These are phyloP conservation scores for Drosophila nigrodunni DNA, from an alignment of 1,140 invertebrate species.

Conservation along the genomic window DNA sequence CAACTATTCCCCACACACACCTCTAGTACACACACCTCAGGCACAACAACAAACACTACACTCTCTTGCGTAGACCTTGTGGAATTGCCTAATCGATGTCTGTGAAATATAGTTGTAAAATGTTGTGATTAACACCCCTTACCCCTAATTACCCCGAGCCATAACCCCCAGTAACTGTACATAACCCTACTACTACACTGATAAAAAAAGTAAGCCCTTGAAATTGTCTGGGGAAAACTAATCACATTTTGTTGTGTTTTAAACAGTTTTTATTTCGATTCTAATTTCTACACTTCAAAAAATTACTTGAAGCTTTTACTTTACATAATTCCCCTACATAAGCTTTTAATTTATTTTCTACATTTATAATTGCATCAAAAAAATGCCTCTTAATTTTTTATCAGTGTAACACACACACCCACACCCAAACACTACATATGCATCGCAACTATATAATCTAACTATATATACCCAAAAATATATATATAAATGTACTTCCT, in stretches of 20 bases:
- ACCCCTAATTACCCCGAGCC: not conserved
- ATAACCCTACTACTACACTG: constrained; percentile 24
- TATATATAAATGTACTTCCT: constrained; percentile 24
- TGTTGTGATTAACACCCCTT: constrained; percentile 57
- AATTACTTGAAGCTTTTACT: too few species aligned
- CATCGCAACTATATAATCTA: constrained; percentile 3
- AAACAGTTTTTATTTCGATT: too few species aligned
- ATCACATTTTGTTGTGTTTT: too few species aligned
- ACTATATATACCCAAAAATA: constrained; percentile 10
- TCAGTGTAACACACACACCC: not conserved
- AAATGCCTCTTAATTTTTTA: not conserved
- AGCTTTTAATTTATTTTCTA: too few species aligned
- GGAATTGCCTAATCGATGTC: constrained; percentile 47
- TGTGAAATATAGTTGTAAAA: constrained; percentile 59
- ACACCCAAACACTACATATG: constrained; percentile 9
- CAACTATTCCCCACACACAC: constrained; percentile 18
- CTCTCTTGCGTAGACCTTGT: constrained; percentile 38
- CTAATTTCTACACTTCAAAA: too few species aligned
- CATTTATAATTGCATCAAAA: too few species aligned
- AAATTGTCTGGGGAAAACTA: too few species aligned
- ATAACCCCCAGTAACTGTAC: constrained; percentile 36
- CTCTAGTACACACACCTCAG: not conserved
- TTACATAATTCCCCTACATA: too few species aligned
- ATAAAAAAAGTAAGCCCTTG: not conserved
- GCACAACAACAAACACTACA: constrained; percentile 23